Percentiles rank a stretch among this genome's conserved stretches.
phyloP scores from a whole-genome alignment of 2,888 invertebrate genomes.

The Teleiodes luculella region DNA sequence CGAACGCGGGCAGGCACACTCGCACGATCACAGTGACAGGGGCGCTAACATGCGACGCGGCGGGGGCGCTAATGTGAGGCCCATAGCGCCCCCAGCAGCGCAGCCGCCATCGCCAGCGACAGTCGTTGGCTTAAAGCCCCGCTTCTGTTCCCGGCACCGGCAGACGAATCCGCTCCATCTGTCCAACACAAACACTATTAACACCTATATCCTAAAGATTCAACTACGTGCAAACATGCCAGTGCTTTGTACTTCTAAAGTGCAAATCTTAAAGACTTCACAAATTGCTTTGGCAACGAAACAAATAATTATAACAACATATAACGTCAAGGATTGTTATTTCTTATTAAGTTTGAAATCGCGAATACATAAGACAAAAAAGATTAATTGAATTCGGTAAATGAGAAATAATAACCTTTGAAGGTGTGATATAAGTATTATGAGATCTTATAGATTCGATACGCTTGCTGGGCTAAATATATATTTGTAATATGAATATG shows the following conservation, averaged over 20 bases:
- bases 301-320: not conserved
- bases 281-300: not conserved
- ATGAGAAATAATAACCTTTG: not conserved
- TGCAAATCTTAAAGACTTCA: not conserved
- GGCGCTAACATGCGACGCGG: constrained; percentile 10
- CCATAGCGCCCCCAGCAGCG: constrained; percentile 22
- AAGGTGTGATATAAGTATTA: not conserved
- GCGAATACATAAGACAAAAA: no score
- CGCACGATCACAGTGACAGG: constrained; percentile 61
- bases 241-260: not conserved
- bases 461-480: not conserved
- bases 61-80: constrained; percentile 16
- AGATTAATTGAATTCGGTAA: not conserved
- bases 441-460: not conserved
- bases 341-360: no score
- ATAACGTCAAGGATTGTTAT: not conserved
- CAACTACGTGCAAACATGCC: constrained; percentile 7
- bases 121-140: constrained; percentile 27
- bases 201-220: not conserved
- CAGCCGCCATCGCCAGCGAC: constrained; percentile 16
- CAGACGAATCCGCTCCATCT: constrained; percentile 40
- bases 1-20: constrained; percentile 61
- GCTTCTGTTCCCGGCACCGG: constrained; percentile 36
- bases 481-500: no score
- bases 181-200: constrained; percentile 24